Evolutionary conservation across 2,888 invertebrate genomes (phyloP).

Genomic region (Sclerodermus sp.): DNA sequence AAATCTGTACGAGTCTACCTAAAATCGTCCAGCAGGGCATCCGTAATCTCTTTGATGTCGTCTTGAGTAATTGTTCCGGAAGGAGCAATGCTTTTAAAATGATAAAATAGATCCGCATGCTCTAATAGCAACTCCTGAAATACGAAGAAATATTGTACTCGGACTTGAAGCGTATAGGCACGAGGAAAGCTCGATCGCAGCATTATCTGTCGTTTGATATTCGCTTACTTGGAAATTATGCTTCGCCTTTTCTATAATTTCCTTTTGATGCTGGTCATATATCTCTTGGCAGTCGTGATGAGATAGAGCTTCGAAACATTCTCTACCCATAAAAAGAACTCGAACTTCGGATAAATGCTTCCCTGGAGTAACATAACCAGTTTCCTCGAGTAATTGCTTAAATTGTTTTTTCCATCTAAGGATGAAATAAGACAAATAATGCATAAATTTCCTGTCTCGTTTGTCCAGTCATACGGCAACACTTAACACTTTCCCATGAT

Average conservation of each 20-base stretch:
- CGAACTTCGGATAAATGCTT: conserved; percentile 88
- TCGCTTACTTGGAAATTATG: conserved; percentile 77
- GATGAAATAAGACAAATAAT: not conserved
- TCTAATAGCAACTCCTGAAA: conserved; percentile 83
- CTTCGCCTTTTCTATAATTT: conserved; percentile 85
- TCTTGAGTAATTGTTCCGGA: conserved; percentile 91
- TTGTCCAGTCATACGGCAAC: too few species aligned
- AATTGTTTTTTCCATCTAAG: conserved; percentile 91
- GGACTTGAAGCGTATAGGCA: not conserved
- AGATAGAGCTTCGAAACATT: conserved; percentile 89
- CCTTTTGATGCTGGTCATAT: conserved; percentile 91
- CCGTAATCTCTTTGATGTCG: conserved; percentile 90
- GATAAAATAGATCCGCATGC: conserved; percentile 90
- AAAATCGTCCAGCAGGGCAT: conserved; percentile 88
- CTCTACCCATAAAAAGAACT: conserved; percentile 89
- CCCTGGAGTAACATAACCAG: conserved; percentile 94
- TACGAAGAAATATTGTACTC: conserved; percentile 4
- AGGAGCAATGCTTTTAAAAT: conserved; percentile 87
- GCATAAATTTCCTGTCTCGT: not conserved
- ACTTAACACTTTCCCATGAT: too few species aligned
- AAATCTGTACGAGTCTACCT: conserved; percentile 70
- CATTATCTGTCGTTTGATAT: too few species aligned
- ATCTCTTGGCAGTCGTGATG: conserved; percentile 90
- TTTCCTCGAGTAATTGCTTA: conserved; percentile 88
- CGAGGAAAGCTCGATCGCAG: too few species aligned